Conservation (phyloP, 2,888 invertebrate species). For the Ectropis crepuscularia region DNA sequence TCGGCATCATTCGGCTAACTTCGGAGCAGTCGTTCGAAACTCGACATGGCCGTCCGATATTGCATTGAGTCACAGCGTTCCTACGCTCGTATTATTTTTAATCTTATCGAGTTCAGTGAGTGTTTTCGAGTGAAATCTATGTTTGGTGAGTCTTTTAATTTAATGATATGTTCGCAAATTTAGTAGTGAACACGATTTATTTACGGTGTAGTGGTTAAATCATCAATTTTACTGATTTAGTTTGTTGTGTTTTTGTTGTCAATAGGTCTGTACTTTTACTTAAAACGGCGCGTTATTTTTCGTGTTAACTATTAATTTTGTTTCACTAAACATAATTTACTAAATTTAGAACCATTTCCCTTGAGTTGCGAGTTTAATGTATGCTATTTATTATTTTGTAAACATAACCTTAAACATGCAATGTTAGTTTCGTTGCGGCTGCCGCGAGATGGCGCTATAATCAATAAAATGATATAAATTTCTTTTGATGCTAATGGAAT, state of each 20-base stretch:
- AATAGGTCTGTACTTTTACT: slow-evolving; percentile 52
- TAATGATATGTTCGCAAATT: neutral
- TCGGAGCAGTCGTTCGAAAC: slow-evolving; percentile 65
- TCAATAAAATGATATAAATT: neutral
- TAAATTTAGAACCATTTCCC: neutral
- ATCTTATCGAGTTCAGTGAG: slow-evolving; percentile 39
- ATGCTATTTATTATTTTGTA: slow-evolving; percentile 44
- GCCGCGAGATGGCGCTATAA: slow-evolving; percentile 20
- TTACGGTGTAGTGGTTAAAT: neutral
- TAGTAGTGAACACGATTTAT: neutral
- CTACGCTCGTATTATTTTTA: slow-evolving; percentile 33
- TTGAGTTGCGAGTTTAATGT: too few relatives aligned
- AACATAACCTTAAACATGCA: slow-evolving; percentile 41
- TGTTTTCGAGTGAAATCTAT: slow-evolving; percentile 41
- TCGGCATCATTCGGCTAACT: slow-evolving; percentile 68
- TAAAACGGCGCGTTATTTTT: slow-evolving; percentile 2
- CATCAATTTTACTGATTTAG: slow-evolving; percentile 16
- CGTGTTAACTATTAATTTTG: neutral
- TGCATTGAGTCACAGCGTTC: slow-evolving; percentile 73
- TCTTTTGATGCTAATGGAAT: too few relatives aligned
- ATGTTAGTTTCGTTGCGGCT: slow-evolving; percentile 1
- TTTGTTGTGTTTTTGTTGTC: slow-evolving; percentile 43
- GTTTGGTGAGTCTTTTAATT: slow-evolving; percentile 58
- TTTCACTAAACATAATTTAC: neutral
- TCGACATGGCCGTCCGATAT: slow-evolving; percentile 62